phyloP scores from a whole-genome alignment of 2,888 invertebrate genomes.

The Diploptera punctata region DNA sequence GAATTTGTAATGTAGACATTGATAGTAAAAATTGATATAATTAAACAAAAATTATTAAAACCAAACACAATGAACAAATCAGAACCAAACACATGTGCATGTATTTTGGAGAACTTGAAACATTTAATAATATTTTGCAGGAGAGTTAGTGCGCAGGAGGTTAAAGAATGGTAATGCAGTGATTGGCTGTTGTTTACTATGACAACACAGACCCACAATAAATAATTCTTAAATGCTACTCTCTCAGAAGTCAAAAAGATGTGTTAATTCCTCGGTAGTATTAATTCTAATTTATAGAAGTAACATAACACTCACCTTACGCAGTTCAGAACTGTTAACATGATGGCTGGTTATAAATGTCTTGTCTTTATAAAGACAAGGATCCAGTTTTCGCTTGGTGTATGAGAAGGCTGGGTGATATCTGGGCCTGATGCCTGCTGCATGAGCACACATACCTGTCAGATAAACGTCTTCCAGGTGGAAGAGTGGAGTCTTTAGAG shows the following conservation, averaged over 20 bases:
- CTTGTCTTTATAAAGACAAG: constrained; percentile 51
- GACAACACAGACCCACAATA: not conserved
- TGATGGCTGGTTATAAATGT: constrained; percentile 63
- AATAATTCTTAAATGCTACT: not conserved
- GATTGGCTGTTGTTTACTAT: not conserved
- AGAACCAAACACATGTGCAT: no score
- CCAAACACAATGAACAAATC: no score
- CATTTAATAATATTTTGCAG: not conserved
- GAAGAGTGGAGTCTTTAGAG: constrained; percentile 71
- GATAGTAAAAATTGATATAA: no score
- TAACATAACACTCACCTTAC: constrained; percentile 41
- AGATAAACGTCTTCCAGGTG: constrained; percentile 82
- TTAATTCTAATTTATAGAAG: no score
- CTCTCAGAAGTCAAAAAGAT: no score
- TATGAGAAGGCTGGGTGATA: constrained; percentile 73
- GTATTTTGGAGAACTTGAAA: no score
- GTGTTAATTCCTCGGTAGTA: no score
- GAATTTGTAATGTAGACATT: no score
- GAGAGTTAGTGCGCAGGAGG: not conserved
- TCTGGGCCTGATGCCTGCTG: constrained; percentile 63
- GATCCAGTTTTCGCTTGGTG: constrained; percentile 56
- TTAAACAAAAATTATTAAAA: no score
- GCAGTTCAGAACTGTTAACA: constrained; percentile 59
- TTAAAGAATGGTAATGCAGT: no score
- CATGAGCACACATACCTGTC: constrained; percentile 74